A percentile compares a stretch with the other conserved stretches of the same genome.
These are phyloP conservation scores for Dastarcus helophoroides DNA, from an alignment of 2,888 invertebrate species.

Conservation along the genomic window DNA sequence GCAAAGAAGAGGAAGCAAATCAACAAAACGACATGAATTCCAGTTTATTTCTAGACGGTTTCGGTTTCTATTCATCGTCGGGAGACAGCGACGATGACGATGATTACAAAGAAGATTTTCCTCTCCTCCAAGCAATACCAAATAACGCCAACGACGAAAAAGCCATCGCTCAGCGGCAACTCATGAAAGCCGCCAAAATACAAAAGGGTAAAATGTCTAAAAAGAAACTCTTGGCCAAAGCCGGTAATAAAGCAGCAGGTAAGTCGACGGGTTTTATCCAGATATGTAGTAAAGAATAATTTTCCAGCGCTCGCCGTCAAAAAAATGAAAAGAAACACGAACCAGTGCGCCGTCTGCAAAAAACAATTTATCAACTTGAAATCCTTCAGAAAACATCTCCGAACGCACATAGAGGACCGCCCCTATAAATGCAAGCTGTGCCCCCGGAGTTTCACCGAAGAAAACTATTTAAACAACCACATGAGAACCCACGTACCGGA, in stretches of 20 bases:
- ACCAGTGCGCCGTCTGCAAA: constrained; percentile 37
- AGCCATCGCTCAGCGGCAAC: constrained; percentile 34
- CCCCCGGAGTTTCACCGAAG: constrained; percentile 35
- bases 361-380: constrained; percentile 37
- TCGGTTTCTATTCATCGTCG: constrained; percentile 31
- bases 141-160: constrained; percentile 32
- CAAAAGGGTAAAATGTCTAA: constrained; percentile 30
- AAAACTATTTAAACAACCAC: constrained; percentile 38
- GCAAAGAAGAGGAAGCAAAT: constrained; percentile 23
- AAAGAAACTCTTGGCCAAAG: constrained; percentile 29
- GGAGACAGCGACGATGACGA: constrained; percentile 31
- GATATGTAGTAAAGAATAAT: neutral
- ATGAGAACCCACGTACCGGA: constrained; percentile 36
- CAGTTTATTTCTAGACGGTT: constrained; percentile 27
- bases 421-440: constrained; percentile 37
- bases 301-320: constrained; percentile 16
- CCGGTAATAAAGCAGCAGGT: constrained; percentile 24
- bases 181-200: constrained; percentile 31
- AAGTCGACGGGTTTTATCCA: constrained; percentile 9
- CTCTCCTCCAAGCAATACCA: constrained; percentile 21
- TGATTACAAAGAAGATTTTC: constrained; percentile 29
- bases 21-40: constrained; percentile 22
- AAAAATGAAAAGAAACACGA: constrained; percentile 30
- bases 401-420: constrained; percentile 37
- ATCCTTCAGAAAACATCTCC: constrained; percentile 37